phyloP scores from a whole-genome alignment of 2,113 vertebrate genomes.

The Hydropotes inermis region DNA sequence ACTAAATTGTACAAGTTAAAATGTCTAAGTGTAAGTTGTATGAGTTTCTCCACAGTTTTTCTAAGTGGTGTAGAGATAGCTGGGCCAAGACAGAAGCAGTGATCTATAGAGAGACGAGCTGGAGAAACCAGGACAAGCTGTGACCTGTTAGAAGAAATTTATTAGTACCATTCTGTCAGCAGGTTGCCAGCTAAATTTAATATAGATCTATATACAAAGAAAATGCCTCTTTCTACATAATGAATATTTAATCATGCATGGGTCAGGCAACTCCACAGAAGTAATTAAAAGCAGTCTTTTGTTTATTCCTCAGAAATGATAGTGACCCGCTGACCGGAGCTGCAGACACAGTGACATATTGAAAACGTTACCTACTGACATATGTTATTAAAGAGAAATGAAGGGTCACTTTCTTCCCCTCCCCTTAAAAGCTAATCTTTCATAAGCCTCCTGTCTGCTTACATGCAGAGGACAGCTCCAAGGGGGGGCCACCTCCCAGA shows the following conservation, averaged over 20 bases:
- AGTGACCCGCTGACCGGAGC: slow-evolving; percentile 86
- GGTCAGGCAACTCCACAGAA: slow-evolving; percentile 90
- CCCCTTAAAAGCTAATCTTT: slow-evolving; percentile 50
- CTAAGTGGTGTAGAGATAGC: not conserved
- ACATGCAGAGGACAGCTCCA: not conserved
- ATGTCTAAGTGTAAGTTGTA: not conserved
- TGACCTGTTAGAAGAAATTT: slow-evolving; percentile 80
- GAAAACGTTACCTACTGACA: slow-evolving; percentile 84
- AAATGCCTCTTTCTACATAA: slow-evolving; percentile 89
- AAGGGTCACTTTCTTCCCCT: not conserved
- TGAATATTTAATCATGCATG: slow-evolving; percentile 93
- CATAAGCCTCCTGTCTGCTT: slow-evolving; percentile 53
- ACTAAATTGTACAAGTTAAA: not conserved
- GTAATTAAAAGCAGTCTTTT: slow-evolving; percentile 92
- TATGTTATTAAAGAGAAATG: slow-evolving; percentile 72
- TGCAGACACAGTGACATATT: slow-evolving; percentile 82
- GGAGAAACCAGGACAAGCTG: slow-evolving; percentile 53
- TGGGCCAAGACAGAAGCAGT: not conserved
- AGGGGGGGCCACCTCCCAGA: not conserved
- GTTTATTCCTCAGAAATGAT: slow-evolving; percentile 81
- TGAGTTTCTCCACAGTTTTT: not conserved
- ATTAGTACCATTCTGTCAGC: slow-evolving; percentile 86
- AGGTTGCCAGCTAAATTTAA: slow-evolving; percentile 85
- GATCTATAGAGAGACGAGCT: not conserved
- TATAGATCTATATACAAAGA: slow-evolving; percentile 89